These are phyloP conservation scores for Panagrolaimus sp. DNA, from an alignment of 1,140 invertebrate genomes.

Conservation along the genomic window DNA sequence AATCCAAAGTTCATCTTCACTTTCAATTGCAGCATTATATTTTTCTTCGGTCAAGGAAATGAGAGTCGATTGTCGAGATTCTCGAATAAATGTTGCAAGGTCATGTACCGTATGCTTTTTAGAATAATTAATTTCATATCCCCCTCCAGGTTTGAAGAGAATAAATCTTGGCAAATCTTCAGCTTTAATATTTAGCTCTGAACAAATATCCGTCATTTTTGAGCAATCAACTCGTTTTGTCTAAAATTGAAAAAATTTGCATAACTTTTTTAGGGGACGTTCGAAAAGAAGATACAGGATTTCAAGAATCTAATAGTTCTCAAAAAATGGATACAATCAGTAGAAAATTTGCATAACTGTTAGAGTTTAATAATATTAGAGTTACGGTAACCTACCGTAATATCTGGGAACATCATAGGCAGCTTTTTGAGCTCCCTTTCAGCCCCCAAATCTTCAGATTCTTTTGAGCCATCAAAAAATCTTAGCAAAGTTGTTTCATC, in stretches of 20 bases:
- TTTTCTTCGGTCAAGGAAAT: slow-evolving; percentile 67
- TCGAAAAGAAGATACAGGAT: too few species aligned
- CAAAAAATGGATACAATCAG: too few species aligned
- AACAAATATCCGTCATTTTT: slow-evolving; percentile 64
- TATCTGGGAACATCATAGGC: slow-evolving; percentile 64
- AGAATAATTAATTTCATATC: slow-evolving; percentile 71
- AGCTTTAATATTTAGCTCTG: slow-evolving; percentile 60
- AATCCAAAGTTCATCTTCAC: slow-evolving; percentile 65
- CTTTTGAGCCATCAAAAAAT: slow-evolving; percentile 64
- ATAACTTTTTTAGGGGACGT: too few species aligned
- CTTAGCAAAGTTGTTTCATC: slow-evolving; percentile 70
- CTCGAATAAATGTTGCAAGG: slow-evolving; percentile 69
- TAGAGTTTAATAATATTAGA: too few species aligned
- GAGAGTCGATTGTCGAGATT: slow-evolving; percentile 67
- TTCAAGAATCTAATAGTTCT: too few species aligned
- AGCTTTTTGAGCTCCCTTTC: slow-evolving; percentile 63
- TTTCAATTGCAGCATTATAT: slow-evolving; percentile 56
- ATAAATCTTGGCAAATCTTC: slow-evolving; percentile 69
- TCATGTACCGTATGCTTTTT: slow-evolving; percentile 66
- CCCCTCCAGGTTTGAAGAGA: slow-evolving; percentile 69
- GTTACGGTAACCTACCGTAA: slow-evolving; percentile 59
- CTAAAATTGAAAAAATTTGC: background rate
- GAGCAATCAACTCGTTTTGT: slow-evolving; percentile 65
- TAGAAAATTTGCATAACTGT: too few species aligned
- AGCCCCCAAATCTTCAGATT: slow-evolving; percentile 64